Percentiles rank a stretch among this genome's conserved stretches.
phyloP scores from a whole-genome alignment of 2,797 vertebrate species.

The Artibeus jamaicensis region DNA sequence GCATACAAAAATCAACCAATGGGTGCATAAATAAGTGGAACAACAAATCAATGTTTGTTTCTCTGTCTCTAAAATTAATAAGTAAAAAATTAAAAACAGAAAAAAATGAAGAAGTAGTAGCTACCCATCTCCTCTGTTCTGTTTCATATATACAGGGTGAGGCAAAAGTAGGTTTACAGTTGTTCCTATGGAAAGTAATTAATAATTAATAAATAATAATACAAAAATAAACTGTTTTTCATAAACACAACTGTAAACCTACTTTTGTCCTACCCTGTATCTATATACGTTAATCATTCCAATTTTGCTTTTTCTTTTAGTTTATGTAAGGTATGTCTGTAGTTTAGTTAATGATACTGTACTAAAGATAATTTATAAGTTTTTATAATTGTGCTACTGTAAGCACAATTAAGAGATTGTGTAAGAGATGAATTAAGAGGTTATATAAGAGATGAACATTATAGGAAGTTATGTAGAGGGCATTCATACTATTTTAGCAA shows the following conservation, averaged over 20 bases:
- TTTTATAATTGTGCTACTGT: conserved; percentile 33
- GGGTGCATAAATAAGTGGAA: too few species aligned
- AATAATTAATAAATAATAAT: not conserved
- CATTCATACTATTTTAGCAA: conserved; percentile 26
- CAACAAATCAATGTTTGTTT: too few species aligned
- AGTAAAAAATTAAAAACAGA: too few species aligned
- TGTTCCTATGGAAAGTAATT: not conserved
- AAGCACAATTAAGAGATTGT: too few species aligned
- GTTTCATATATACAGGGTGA: not conserved
- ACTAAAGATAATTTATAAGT: conserved; percentile 13
- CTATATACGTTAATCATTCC: conserved; percentile 4
- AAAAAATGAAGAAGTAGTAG: not conserved
- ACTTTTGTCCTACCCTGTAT: not conserved
- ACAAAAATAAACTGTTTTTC: not conserved
- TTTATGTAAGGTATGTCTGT: not conserved
- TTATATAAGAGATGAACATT: not conserved
- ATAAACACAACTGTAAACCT: not conserved
- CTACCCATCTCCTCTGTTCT: not conserved
- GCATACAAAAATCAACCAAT: too few species aligned
- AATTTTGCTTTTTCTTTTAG: not conserved
- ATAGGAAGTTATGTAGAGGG: not conserved
- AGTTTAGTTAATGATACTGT: conserved; percentile 16
- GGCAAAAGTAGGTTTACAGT: not conserved
- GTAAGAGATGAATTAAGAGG: too few species aligned
- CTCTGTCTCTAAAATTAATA: too few species aligned